These are phyloP conservation scores for Hyalella azteca DNA, from an alignment of 2,888 invertebrate species.

Conservation along the genomic window DNA sequence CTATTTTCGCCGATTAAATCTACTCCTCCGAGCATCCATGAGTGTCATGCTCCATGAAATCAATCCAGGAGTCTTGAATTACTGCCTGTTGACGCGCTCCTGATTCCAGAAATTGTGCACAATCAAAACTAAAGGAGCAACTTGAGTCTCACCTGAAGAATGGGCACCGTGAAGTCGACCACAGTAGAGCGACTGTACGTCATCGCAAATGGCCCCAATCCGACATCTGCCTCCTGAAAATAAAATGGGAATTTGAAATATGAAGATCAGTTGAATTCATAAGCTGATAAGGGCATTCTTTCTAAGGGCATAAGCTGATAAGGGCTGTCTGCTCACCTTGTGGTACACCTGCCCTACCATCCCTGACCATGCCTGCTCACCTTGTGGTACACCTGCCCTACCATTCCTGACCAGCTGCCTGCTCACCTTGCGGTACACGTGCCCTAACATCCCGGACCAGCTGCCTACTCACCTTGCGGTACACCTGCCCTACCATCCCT, in stretches of 20 bases:
- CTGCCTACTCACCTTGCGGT: slow-evolving; percentile 7
- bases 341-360: slow-evolving; percentile 21
- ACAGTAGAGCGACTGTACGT: slow-evolving; percentile 24
- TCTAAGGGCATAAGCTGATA: neutral
- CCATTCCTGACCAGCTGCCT: neutral
- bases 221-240: slow-evolving; percentile 30
- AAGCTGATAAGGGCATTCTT: no score
- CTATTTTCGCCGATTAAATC: no score
- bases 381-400: neutral
- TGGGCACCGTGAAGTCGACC: slow-evolving; percentile 7
- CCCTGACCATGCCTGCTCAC: neutral
- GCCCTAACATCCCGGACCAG: no score
- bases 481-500: neutral
- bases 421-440: no score
- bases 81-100: no score
- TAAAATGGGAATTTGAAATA: no score
- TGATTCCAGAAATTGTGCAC: no score
- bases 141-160: slow-evolving; percentile 19
- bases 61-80: no score
- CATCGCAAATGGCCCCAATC: slow-evolving; percentile 33
- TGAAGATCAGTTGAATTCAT: no score
- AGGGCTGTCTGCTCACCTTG: neutral
- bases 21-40: no score
- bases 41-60: no score
- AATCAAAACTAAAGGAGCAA: neutral